These are phyloP conservation scores for Phyllotreta striolata DNA, from an alignment of 2,888 invertebrate genomes.

Conservation along the genomic window DNA sequence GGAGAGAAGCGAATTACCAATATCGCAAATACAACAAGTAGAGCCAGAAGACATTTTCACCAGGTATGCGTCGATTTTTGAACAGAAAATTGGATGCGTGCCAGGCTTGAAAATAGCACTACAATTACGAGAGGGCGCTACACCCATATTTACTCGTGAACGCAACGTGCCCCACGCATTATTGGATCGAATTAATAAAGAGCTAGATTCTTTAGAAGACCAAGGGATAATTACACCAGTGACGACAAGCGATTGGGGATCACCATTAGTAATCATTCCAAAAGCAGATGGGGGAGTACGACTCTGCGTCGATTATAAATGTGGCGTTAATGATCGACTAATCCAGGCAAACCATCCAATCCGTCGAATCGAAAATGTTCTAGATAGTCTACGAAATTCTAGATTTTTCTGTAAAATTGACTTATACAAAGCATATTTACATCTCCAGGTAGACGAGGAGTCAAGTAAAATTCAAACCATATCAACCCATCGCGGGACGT, in stretches of 20 bases:
- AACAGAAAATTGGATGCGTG: no score
- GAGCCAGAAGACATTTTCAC: no score
- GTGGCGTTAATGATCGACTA: slow-evolving; percentile 43
- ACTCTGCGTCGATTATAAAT: slow-evolving; percentile 44
- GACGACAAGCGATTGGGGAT: slow-evolving; percentile 39
- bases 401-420: slow-evolving; percentile 47
- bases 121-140: no score
- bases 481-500: slow-evolving; percentile 31
- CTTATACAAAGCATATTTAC: slow-evolving; percentile 48
- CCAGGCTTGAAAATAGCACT: no score
- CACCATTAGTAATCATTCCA: slow-evolving; percentile 40
- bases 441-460: slow-evolving; percentile 41
- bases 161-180: neutral
- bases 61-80: no score
- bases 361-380: slow-evolving; percentile 38
- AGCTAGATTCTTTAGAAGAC: slow-evolving; percentile 3
- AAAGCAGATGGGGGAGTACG: slow-evolving; percentile 37
- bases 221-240: slow-evolving; percentile 15
- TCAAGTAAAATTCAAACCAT: slow-evolving; percentile 42
- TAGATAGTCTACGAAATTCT: slow-evolving; percentile 42
- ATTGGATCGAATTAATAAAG: neutral
- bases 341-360: slow-evolving; percentile 36
- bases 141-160: no score
- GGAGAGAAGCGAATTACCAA: neutral
- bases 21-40: no score